Evolutionary conservation across 2,797 vertebrate genomes (phyloP).

Genomic region (Morelia viridis): DNA sequence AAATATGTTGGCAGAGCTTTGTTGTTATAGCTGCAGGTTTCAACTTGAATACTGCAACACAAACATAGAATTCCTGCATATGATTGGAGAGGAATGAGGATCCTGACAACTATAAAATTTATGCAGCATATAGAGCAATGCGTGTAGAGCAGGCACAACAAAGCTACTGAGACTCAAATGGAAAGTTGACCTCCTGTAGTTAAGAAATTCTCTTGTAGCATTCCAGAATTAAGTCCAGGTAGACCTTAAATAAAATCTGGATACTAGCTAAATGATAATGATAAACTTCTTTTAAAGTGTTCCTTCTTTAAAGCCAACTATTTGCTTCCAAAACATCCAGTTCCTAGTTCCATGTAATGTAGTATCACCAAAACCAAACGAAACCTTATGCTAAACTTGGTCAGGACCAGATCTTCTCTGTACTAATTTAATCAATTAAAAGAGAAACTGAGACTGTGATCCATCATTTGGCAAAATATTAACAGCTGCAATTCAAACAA

Average conservation of each 20-base stretch:
- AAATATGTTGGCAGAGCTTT: constrained; percentile 16
- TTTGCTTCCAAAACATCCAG: not conserved
- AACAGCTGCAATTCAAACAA: not conserved
- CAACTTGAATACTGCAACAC: constrained; percentile 44
- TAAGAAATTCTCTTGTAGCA: constrained; percentile 27
- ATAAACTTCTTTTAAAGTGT: constrained; percentile 28
- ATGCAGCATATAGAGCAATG: constrained; percentile 7
- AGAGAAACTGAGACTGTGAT: fast-evolving
- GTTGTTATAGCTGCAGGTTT: constrained; percentile 26
- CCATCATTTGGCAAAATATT: constrained; percentile 25
- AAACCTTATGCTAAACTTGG: not conserved
- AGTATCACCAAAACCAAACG: not conserved
- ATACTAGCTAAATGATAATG: not conserved
- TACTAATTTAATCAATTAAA: not conserved
- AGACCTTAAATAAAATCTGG: constrained; percentile 20
- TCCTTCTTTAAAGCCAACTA: constrained; percentile 1
- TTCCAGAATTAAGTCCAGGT: constrained; percentile 17
- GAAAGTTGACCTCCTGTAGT: not conserved
- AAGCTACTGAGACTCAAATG: constrained; percentile 27
- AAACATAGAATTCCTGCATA: constrained; percentile 29
- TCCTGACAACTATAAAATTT: constrained; percentile 40
- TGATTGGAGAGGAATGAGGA: constrained; percentile 15
- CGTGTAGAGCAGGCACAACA: not conserved
- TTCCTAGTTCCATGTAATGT: not conserved
- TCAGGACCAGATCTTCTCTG: not conserved